Conservation (phyloP, 2,888 invertebrate genomes). For the Leuctra nigra region DNA sequence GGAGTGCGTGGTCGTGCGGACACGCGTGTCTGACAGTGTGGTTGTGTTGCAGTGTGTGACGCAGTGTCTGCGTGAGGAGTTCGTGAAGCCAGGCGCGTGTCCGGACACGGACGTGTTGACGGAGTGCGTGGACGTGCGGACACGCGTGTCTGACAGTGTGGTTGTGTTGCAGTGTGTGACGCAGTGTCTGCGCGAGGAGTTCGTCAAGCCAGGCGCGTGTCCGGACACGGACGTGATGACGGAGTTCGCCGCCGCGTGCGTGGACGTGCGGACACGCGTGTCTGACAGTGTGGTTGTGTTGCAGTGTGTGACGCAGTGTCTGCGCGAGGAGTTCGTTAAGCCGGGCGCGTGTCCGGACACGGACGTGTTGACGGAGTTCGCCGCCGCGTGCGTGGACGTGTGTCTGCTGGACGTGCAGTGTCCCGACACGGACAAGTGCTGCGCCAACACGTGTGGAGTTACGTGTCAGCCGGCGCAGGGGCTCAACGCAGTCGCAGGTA, state of each 20-base stretch:
- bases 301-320: background rate
- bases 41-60: too few relatives aligned
- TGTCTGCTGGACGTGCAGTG: conserved; percentile 62
- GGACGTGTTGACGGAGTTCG: conserved; percentile 45
- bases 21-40: too few relatives aligned
- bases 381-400: conserved; percentile 52
- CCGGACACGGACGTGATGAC: too few relatives aligned
- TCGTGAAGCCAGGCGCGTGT: too few relatives aligned
- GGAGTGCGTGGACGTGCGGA: too few relatives aligned
- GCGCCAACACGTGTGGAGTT: conserved; percentile 58
- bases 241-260: conserved; percentile 55
- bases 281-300: too few relatives aligned
- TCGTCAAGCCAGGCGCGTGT: conserved; percentile 45
- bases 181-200: background rate
- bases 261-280: too few relatives aligned
- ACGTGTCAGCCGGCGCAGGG: conserved; percentile 59
- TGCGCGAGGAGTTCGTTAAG: conserved; percentile 35
- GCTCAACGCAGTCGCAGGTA: conserved; percentile 51
- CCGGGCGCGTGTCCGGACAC: conserved; percentile 43
- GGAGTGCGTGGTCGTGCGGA: too few relatives aligned
- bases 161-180: conserved; percentile 2
- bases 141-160: too few relatives aligned
- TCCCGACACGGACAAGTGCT: conserved; percentile 61
- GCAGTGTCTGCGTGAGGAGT: too few relatives aligned
- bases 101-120: too few relatives aligned